Evolutionary conservation across 2,888 invertebrate genomes (phyloP).

Genomic region (Rhyacophila evoluta): DNA sequence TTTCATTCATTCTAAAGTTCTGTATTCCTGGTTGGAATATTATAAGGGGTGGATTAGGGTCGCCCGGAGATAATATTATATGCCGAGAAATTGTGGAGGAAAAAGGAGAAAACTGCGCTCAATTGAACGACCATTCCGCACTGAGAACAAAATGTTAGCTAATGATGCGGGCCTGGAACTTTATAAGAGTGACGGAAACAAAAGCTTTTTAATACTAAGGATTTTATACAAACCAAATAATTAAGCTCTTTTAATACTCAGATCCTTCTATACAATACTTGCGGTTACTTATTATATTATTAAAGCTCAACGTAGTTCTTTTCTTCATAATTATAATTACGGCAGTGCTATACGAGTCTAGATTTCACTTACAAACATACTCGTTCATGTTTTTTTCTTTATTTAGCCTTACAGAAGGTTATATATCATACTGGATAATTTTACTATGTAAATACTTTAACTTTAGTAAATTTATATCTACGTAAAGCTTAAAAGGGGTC

Average conservation of each 20-base stretch:
- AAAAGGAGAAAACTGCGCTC: slow-evolving; percentile 29
- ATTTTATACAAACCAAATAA: background rate
- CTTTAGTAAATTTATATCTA: too few species aligned
- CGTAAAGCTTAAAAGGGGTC: too few species aligned
- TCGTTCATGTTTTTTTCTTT: too few species aligned
- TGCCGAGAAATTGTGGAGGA: slow-evolving; percentile 20
- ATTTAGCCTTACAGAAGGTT: too few species aligned
- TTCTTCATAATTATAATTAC: too few species aligned
- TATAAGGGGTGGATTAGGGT: slow-evolving; percentile 11
- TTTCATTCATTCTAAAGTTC: background rate
- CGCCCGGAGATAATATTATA: slow-evolving; percentile 7
- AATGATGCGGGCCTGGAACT: slow-evolving; percentile 46
- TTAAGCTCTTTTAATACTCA: background rate
- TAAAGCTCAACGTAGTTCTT: too few species aligned
- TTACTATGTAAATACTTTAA: too few species aligned
- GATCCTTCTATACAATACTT: too few species aligned
- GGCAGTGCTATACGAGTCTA: too few species aligned
- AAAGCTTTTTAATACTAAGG: background rate
- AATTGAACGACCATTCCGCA: slow-evolving; percentile 47
- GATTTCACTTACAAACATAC: too few species aligned
- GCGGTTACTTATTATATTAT: too few species aligned
- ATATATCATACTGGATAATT: too few species aligned
- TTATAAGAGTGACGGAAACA: background rate
- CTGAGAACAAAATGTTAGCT: slow-evolving; percentile 47
- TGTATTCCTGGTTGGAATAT: background rate